A percentile compares a stretch with the other conserved stretches of the same genome.
Evolutionary conservation across 2,888 invertebrate genomes (phyloP).

Genomic region (Cyclophora albipunctata): DNA sequence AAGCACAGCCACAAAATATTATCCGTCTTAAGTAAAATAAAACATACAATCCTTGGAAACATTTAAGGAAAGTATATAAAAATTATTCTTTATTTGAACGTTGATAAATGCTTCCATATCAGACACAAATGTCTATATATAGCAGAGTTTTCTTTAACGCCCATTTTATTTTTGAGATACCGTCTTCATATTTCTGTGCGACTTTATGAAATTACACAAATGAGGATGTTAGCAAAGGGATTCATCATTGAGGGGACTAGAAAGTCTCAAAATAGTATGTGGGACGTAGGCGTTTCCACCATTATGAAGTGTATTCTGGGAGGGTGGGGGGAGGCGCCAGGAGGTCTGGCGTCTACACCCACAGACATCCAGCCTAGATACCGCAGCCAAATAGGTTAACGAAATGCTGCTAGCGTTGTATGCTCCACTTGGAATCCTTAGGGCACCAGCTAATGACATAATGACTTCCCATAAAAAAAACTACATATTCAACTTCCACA

Average conservation of each 20-base stretch:
- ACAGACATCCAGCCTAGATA: slow-evolving; percentile 27
- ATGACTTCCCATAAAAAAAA: no score
- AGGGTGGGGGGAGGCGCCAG: slow-evolving; percentile 46
- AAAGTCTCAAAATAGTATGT: neutral
- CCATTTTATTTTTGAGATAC: no score
- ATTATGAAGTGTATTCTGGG: slow-evolving; percentile 20
- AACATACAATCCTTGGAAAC: neutral
- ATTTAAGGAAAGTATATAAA: neutral
- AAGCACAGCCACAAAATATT: no score
- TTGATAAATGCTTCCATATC: neutral
- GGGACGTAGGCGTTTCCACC: slow-evolving; percentile 25
- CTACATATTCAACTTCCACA: no score
- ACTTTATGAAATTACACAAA: slow-evolving; percentile 1
- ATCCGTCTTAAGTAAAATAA: no score
- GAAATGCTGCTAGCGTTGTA: slow-evolving; percentile 12
- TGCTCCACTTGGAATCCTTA: neutral
- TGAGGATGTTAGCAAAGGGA: slow-evolving; percentile 12
- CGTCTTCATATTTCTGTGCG: no score
- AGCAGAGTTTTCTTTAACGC: no score
- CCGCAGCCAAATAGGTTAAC: slow-evolving; percentile 40
- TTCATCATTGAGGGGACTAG: slow-evolving; percentile 11
- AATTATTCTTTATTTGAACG: slow-evolving; percentile 6
- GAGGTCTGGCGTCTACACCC: slow-evolving; percentile 55
- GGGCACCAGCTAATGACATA: no score
- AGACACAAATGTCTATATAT: no score